Conservation (phyloP, 2,888 invertebrate species). For the Ferdinandea cuprea region DNA sequence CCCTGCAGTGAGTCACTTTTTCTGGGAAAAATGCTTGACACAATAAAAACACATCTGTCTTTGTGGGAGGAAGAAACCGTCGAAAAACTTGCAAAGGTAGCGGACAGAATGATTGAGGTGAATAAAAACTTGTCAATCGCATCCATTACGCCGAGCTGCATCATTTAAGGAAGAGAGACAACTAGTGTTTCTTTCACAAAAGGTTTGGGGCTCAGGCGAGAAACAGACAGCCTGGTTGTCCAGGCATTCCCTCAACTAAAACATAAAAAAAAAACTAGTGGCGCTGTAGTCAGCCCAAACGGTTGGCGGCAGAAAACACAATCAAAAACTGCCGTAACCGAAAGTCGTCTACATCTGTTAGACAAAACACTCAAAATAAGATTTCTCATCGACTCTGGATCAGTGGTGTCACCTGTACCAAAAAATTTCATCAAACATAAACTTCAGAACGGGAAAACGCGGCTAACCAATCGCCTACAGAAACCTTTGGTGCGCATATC, state of each 20-base stretch:
- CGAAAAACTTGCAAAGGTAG: constrained; percentile 54
- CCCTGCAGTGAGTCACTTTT: constrained; percentile 54
- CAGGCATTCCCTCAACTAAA: too few species aligned
- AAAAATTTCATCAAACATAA: constrained; percentile 2
- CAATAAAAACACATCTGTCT: constrained; percentile 50
- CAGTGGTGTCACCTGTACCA: constrained; percentile 3
- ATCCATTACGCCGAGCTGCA: not conserved
- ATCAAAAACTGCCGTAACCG: too few species aligned
- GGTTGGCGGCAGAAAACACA: too few species aligned
- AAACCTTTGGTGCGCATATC: constrained; percentile 5
- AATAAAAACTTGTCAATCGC: constrained; percentile 12
- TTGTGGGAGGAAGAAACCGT: constrained; percentile 49
- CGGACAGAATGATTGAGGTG: constrained; percentile 56
- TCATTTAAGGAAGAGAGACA: too few species aligned
- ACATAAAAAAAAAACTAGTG: too few species aligned
- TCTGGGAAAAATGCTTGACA: constrained; percentile 57
- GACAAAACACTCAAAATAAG: too few species aligned
- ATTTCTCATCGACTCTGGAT: constrained; percentile 2
- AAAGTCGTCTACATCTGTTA: too few species aligned
- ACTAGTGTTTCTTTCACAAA: too few species aligned
- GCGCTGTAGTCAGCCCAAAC: too few species aligned
- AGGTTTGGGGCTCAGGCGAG: too few species aligned
- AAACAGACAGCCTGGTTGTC: too few species aligned
- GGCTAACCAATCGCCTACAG: constrained; percentile 1
- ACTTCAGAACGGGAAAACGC: constrained; percentile 7